These are phyloP conservation scores for Mesorhabditis belari DNA, from an alignment of 2,888 invertebrate species.

Conservation along the genomic window DNA sequence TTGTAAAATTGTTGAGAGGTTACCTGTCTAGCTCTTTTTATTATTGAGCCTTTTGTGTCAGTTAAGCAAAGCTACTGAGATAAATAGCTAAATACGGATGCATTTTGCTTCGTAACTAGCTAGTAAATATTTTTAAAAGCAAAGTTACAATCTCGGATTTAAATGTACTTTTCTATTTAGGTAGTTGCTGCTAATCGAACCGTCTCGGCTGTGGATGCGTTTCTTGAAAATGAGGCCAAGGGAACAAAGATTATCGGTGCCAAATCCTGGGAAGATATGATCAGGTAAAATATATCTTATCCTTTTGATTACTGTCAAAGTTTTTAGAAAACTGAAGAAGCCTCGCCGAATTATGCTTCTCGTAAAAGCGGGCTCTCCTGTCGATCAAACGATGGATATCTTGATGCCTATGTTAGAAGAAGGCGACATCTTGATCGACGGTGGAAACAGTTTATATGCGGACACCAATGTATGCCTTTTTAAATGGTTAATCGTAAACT, in stretches of 20 bases:
- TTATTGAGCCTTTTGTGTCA: too few relatives aligned
- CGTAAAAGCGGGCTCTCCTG: conserved; percentile 79
- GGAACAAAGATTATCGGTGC: conserved; percentile 93
- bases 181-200: conserved; percentile 74
- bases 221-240: conserved; percentile 89
- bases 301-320: not conserved
- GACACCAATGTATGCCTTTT: conserved; percentile 65
- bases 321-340: conserved; percentile 72
- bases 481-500: too few relatives aligned
- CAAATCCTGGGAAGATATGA: conserved; percentile 83
- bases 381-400: conserved; percentile 71
- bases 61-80: too few relatives aligned
- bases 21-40: too few relatives aligned
- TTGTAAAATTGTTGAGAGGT: too few relatives aligned
- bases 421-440: conserved; percentile 96
- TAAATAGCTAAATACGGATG: too few relatives aligned
- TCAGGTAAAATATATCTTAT: conserved; percentile 20
- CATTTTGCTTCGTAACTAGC: too few relatives aligned
- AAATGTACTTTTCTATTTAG: conserved; percentile 40
- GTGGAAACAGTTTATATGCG: conserved; percentile 93
- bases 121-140: too few relatives aligned
- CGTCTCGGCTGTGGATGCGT: conserved; percentile 79
- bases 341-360: conserved; percentile 79
- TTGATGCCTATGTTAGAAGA: conserved; percentile 70
- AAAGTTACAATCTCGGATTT: too few relatives aligned